These are phyloP conservation scores for Drosophila orena DNA, from an alignment of 1,140 invertebrate genomes.

Conservation along the genomic window DNA sequence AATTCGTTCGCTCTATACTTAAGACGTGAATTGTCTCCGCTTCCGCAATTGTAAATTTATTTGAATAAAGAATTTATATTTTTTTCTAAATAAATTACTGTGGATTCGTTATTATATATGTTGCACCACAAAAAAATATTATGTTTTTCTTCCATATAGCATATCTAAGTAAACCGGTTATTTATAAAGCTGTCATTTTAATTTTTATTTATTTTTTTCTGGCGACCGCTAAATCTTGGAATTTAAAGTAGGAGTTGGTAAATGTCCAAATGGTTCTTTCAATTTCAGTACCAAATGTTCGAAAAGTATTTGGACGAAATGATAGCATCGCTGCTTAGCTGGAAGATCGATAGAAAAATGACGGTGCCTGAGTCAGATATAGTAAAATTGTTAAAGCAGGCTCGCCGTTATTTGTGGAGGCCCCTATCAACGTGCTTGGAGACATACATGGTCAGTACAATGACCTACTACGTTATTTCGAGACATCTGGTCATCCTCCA, in stretches of 20 bases:
- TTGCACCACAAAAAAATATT: no score
- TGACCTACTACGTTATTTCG: slow-evolving; percentile 98
- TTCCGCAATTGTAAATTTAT: no score
- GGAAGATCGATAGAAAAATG: slow-evolving; percentile 29
- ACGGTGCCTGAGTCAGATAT: slow-evolving; percentile 40
- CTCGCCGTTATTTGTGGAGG: slow-evolving; percentile 96
- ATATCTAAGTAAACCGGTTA: no score
- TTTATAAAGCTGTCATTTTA: no score
- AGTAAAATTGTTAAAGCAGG: slow-evolving; percentile 88
- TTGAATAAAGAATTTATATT: no score
- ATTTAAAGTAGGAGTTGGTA: neutral
- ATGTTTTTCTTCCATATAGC: no score
- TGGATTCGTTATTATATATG: no score
- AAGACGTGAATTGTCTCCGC: no score
- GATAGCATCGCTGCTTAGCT: slow-evolving; percentile 34
- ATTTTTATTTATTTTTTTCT: no score
- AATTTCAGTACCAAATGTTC: slow-evolving; percentile 25
- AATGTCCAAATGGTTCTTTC: slow-evolving; percentile 1
- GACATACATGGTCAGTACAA: slow-evolving; percentile 99
- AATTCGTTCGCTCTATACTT: no score
- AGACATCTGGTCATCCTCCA: slow-evolving; percentile 99
- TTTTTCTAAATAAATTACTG: no score
- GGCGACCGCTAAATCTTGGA: no score
- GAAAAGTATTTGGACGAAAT: slow-evolving; percentile 41
- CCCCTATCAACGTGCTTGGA: slow-evolving; percentile 98